Percentiles rank a stretch among this genome's conserved stretches.
Evolutionary conservation across 2,888 invertebrate species (phyloP).

Genomic region (Heliconius sara): DNA sequence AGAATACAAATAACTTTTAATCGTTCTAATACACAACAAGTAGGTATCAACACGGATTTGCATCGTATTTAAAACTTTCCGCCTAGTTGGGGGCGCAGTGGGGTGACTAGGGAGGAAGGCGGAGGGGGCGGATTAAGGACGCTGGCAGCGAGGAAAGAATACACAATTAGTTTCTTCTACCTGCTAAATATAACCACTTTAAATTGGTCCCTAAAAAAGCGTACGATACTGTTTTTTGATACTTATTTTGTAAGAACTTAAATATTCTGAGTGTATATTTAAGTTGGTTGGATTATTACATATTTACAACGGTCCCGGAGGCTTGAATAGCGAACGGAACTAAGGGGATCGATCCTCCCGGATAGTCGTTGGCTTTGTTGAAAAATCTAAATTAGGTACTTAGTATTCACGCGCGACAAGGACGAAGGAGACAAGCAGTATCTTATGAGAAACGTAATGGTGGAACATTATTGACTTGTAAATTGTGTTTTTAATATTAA

Average conservation of each 20-base stretch:
- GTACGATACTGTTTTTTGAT: slow-evolving; percentile 44
- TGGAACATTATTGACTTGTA: slow-evolving; percentile 37
- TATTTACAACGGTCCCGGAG: slow-evolving; percentile 76
- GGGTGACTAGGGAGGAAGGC: slow-evolving; percentile 58
- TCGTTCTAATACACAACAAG: slow-evolving; percentile 46
- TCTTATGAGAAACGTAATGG: slow-evolving; percentile 32
- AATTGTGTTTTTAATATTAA: slow-evolving; percentile 20
- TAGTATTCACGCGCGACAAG: slow-evolving; percentile 72
- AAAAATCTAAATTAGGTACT: slow-evolving; percentile 80
- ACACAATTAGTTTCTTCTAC: slow-evolving; percentile 83
- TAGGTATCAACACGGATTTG: slow-evolving; percentile 46
- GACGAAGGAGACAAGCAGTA: slow-evolving; percentile 28
- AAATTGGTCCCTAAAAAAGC: slow-evolving; percentile 50
- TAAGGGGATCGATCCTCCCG: slow-evolving; percentile 75
- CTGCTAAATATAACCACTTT: slow-evolving; percentile 73
- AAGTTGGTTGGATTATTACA: slow-evolving; percentile 69
- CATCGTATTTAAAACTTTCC: slow-evolving; percentile 75
- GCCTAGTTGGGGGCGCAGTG: slow-evolving; percentile 74
- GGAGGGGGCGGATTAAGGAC: slow-evolving; percentile 79
- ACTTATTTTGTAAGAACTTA: slow-evolving; percentile 53
- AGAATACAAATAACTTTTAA: slow-evolving; percentile 49
- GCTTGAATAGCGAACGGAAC: slow-evolving; percentile 76
- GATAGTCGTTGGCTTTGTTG: slow-evolving; percentile 74
- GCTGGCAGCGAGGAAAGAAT: slow-evolving; percentile 82
- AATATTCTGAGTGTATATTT: slow-evolving; percentile 55